Conservation (phyloP, 2,888 invertebrate genomes). For the Norana najaformis region DNA sequence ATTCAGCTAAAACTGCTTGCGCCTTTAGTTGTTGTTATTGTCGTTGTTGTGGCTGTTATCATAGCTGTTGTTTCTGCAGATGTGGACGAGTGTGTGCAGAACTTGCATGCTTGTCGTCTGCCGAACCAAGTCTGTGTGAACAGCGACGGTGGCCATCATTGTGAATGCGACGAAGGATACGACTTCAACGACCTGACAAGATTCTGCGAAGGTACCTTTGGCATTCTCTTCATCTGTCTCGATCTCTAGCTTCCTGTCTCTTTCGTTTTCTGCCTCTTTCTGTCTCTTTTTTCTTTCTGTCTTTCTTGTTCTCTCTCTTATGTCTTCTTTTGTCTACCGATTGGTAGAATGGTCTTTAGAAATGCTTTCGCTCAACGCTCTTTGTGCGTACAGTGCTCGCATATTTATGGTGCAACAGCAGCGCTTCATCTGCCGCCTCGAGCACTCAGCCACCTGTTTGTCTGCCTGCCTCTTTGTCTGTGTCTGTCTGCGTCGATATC, state of each 20-base stretch:
- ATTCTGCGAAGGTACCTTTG: neutral
- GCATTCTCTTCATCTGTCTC: neutral
- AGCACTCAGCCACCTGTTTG: no score
- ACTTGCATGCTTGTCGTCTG: conserved; percentile 70
- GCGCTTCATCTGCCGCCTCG: no score
- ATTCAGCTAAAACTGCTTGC: neutral
- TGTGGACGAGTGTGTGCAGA: conserved; percentile 62
- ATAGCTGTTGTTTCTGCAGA: conserved; percentile 50
- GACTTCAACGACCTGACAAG: conserved; percentile 38
- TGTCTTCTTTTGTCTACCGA: no score
- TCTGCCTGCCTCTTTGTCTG: conserved; percentile 1
- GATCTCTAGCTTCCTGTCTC: neutral
- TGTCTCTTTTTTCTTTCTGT: neutral
- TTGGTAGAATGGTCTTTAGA: no score
- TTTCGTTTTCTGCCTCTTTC: conserved; percentile 21
- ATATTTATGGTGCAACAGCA: no score
- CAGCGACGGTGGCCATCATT: conserved; percentile 69
- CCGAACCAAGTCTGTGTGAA: conserved; percentile 74
- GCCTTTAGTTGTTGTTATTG: neutral
- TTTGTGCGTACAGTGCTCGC: no score
- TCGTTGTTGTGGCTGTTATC: neutral
- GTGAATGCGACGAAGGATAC: conserved; percentile 57
- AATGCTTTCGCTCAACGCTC: no score
- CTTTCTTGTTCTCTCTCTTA: neutral
- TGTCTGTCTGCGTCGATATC: conserved; percentile 41